Conservation (phyloP, 1,140 invertebrate genomes). For the Geopemphigus sp. region DNA sequence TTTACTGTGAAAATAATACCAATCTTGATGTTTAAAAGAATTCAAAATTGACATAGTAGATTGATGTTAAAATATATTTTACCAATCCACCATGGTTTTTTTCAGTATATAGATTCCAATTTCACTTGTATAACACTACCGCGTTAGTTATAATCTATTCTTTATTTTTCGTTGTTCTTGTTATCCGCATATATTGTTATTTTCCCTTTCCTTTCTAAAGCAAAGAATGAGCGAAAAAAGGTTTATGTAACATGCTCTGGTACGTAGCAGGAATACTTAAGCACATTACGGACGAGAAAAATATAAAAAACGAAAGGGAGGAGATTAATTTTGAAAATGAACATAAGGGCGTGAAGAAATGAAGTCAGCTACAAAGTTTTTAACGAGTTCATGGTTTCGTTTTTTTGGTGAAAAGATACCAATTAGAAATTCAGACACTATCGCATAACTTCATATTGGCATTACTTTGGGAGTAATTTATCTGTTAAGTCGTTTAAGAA, state of each 20-base stretch:
- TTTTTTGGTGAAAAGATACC: conserved; percentile 20
- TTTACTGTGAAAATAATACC: too few species aligned
- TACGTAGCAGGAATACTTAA: not conserved
- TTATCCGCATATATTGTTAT: too few species aligned
- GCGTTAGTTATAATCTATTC: too few species aligned
- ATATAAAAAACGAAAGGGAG: not conserved
- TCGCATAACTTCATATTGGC: conserved; percentile 36
- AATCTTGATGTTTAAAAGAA: too few species aligned
- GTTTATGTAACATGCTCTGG: not conserved
- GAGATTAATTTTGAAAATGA: conserved; percentile 13
- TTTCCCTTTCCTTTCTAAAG: too few species aligned
- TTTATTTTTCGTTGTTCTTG: too few species aligned
- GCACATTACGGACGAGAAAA: not conserved
- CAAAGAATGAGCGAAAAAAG: not conserved
- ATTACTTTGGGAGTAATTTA: conserved; percentile 26
- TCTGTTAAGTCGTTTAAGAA: conserved; percentile 33
- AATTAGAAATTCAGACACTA: conserved; percentile 28
- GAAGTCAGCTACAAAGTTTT: conserved; percentile 15
- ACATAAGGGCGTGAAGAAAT: conserved; percentile 28
- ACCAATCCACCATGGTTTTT: too few species aligned
- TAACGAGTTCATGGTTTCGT: conserved; percentile 23
- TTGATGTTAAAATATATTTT: too few species aligned
- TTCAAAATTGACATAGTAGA: too few species aligned
- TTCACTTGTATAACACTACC: too few species aligned
- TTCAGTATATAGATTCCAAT: too few species aligned